These are phyloP conservation scores for Borostomias antarcticus DNA, from an alignment of 2,797 vertebrate species.

Conservation along the genomic window DNA sequence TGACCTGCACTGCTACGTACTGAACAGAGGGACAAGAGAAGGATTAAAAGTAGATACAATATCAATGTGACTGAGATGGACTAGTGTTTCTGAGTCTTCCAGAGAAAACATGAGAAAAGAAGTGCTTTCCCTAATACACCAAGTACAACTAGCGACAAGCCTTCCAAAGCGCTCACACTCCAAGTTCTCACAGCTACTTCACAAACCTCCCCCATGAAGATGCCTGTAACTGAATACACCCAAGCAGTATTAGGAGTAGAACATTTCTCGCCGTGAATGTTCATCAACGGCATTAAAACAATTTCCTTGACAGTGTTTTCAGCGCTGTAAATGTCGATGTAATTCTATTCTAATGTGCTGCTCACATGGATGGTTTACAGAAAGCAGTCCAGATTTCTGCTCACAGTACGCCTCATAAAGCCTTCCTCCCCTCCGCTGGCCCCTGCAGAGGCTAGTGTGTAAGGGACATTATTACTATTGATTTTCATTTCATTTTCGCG, in stretches of 20 bases:
- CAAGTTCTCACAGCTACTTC: no score
- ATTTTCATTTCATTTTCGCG: constrained; percentile 56
- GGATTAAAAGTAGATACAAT: not conserved
- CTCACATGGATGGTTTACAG: not conserved
- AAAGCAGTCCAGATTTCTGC: not conserved
- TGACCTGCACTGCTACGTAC: constrained; percentile 36
- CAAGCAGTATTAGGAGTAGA: not conserved
- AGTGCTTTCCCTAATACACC: no score
- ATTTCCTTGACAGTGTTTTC: no score
- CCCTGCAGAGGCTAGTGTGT: constrained; percentile 19
- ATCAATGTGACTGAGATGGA: not conserved
- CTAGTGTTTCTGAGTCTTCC: no score
- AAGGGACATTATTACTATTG: constrained; percentile 39
- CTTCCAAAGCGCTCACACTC: no score
- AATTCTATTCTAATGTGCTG: not conserved
- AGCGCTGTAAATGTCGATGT: not conserved
- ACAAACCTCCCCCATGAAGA: no score
- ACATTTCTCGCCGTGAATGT: not conserved
- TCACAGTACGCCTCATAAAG: not conserved
- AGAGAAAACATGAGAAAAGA: no score
- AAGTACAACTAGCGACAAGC: no score
- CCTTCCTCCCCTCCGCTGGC: not conserved
- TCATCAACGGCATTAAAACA: no score
- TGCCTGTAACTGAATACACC: not conserved
- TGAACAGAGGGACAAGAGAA: not conserved